Evolutionary conservation across 2,888 invertebrate genomes (phyloP), one percentile per base, ranked within the genome.

Genomic region (Epirrhoe tristata): DNA sequence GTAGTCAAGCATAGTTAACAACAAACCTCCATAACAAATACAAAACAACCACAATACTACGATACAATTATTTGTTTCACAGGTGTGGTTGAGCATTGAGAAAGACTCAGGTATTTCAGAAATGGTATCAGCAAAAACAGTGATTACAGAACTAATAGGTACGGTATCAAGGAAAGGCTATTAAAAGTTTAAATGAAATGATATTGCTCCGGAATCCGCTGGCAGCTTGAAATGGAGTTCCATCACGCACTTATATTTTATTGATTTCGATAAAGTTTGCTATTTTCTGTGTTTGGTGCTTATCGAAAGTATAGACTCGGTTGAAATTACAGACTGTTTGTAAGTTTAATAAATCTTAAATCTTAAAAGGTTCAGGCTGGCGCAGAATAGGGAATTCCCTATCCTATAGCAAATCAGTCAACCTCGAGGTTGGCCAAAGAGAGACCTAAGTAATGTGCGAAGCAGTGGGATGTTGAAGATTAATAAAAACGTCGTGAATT

Each of bases 41-140:
- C n/a, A 24, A 2, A 24, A 24, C 24, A 24, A 24, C 24, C 24
- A 24, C 24, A 24, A 24, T 24, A 24, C 24, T 43, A 12, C 12
- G 4, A 43, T 43, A 43, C 12, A 12, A 3, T 43, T 12, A 43
- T 43, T 43, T 43, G 39, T 12, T 43, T 12, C 2, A 43, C 39
- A 43, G 39, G 39, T 43, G 39, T 12, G 39, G 12, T 4, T 12
- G 12, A 43, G 39, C 4, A 12, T 43, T 12, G 24, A 24, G 24
- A 24, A 24, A 24, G 24, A 24, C 24, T 1, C 10, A 34, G 34
- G 34, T 12, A 54, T 55, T 34, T 48, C n/a, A 17, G 48, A 34
- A 46, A 48, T 48, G 17, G 16, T 48, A 61, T 34, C 7, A 58
- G 36, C n/a, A 39, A 59, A 59, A 52, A 59, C n/a, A 39, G 39